Evolutionary conservation across 2,797 vertebrate species (phyloP).

Genomic region (Thamnophis elegans): DNA sequence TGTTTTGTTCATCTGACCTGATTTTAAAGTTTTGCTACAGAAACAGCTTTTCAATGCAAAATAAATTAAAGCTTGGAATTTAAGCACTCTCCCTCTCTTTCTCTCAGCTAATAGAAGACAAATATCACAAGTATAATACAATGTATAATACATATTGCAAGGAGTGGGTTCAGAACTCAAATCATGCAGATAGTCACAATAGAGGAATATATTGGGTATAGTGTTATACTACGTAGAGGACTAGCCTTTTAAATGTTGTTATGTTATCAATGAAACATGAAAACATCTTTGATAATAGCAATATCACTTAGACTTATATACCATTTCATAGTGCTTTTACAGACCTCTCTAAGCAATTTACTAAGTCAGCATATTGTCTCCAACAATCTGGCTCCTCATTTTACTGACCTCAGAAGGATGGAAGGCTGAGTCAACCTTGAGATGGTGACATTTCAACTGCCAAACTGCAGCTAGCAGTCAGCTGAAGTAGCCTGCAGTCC

Average conservation of each 20-base stretch:
- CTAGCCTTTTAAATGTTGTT: background rate
- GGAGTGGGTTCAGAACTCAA: background rate
- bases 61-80: conserved; percentile 41
- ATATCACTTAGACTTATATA: too few species aligned
- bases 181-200: background rate
- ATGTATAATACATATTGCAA: background rate
- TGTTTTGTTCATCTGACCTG: conserved; percentile 72
- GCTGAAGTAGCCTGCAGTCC: too few species aligned
- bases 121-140: background rate
- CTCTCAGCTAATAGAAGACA: conserved; percentile 38
- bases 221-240: too few species aligned
- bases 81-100: conserved; percentile 49
- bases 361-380: too few species aligned
- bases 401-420: too few species aligned
- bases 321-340: too few species aligned
- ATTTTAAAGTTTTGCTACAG: conserved; percentile 76
- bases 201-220: background rate
- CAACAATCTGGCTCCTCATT: too few species aligned
- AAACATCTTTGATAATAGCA: background rate
- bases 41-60: conserved; percentile 52
- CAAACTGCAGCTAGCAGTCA: too few species aligned
- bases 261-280: background rate
- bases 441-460: too few species aligned
- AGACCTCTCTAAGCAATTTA: too few species aligned
- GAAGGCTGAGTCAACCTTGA: too few species aligned